Conservation (phyloP, 2,113 vertebrate genomes). For the Aix galericulata region DNA sequence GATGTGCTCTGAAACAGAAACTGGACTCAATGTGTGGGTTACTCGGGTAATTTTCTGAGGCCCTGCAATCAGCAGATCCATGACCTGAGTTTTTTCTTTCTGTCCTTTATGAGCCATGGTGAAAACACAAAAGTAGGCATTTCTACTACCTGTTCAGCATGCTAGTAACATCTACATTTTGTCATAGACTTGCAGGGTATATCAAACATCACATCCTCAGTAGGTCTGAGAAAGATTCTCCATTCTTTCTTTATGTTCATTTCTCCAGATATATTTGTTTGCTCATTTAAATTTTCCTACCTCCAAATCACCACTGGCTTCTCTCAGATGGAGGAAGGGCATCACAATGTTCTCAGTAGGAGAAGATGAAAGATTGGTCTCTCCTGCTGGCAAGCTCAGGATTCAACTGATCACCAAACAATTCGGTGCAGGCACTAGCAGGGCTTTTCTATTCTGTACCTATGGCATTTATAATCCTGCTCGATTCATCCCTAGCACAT, state of each 20-base stretch:
- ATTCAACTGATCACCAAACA: neutral
- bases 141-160: neutral
- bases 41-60: neutral
- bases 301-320: neutral
- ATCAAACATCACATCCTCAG: neutral
- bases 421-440: neutral
- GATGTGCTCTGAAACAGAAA: neutral
- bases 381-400: neutral
- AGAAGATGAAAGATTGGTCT: neutral
- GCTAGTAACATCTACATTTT: neutral
- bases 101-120: neutral
- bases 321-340: neutral
- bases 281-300: neutral
- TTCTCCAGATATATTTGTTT: neutral
- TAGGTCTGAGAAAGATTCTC: neutral
- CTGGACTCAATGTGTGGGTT: neutral
- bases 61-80: neutral
- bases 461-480: neutral
- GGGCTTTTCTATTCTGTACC: neutral
- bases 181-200: neutral
- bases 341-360: rapidly evolving
- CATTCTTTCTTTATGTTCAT: neutral
- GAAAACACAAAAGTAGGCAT: neutral
- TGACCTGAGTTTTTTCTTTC: neutral
- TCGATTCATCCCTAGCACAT: neutral